phyloP scores from a whole-genome alignment of 2,113 vertebrate species.

The Ochotona curzoniae region DNA sequence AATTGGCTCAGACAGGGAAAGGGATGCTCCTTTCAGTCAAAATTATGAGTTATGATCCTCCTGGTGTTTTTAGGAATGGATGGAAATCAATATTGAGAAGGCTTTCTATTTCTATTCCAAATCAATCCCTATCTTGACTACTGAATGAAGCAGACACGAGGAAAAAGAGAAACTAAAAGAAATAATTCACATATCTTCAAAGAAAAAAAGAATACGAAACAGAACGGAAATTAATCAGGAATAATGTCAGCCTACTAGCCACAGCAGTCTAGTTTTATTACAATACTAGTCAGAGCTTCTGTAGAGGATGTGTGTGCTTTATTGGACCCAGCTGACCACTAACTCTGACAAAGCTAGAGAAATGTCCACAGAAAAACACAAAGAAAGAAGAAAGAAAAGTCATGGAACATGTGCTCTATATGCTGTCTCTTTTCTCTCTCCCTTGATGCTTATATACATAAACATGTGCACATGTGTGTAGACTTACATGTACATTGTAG shows the following conservation, averaged over 20 bases:
- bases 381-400: not conserved
- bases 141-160: not conserved
- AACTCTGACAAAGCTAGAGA: constrained; percentile 44
- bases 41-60: not conserved
- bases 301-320: constrained; percentile 40
- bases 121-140: not conserved
- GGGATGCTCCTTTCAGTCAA: not conserved
- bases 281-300: constrained; percentile 46
- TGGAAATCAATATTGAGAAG: not conserved
- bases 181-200: constrained; percentile 38
- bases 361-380: not conserved
- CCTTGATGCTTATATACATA: not conserved
- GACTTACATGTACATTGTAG: too few species aligned
- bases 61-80: not conserved
- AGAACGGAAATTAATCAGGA: constrained; percentile 49
- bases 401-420: not conserved
- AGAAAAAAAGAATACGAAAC: not conserved
- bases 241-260: not conserved
- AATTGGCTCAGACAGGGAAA: not conserved
- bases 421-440: not conserved
- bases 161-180: not conserved
- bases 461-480: too few species aligned
- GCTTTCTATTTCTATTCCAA: not conserved
- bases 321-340: constrained; percentile 32
- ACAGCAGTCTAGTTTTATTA: constrained; percentile 46